Evolutionary conservation across 2,888 invertebrate genomes (phyloP).

Genomic region (Pemphredon lugubris): DNA sequence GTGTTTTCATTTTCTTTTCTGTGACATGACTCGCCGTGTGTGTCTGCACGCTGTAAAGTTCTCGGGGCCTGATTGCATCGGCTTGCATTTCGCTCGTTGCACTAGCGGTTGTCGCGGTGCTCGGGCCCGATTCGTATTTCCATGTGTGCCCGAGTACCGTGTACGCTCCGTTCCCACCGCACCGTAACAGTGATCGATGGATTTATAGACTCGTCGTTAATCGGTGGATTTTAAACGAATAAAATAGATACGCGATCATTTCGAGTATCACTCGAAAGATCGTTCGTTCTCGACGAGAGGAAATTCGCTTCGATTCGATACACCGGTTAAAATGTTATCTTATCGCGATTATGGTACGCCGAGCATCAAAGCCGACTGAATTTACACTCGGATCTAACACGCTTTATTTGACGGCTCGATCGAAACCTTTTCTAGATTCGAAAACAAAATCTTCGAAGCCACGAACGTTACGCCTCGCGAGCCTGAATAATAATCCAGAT

Average conservation of each 20-base stretch:
- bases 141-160: slow-evolving; percentile 2
- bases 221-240: slow-evolving; percentile 31
- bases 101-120: slow-evolving; percentile 32
- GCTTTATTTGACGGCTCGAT: too few species aligned
- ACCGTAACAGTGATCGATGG: slow-evolving; percentile 37
- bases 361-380: too few species aligned
- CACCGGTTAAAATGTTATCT: too few species aligned
- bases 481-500: slow-evolving; percentile 1
- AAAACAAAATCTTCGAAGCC: too few species aligned
- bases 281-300: too few species aligned
- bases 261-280: too few species aligned
- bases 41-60: slow-evolving; percentile 79
- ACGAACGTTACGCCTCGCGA: too few species aligned
- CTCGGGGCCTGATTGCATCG: slow-evolving; percentile 79
- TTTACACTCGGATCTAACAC: too few species aligned
- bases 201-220: slow-evolving; percentile 44
- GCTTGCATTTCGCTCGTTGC: slow-evolving; percentile 62
- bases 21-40: slow-evolving; percentile 57
- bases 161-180: slow-evolving; percentile 18
- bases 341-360: too few species aligned
- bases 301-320: too few species aligned
- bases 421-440: too few species aligned
- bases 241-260: background rate
- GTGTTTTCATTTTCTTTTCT: slow-evolving; percentile 78
- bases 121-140: background rate